Evolutionary conservation across 2,888 invertebrate genomes (phyloP).

Genomic region (Phalangium opilio): DNA sequence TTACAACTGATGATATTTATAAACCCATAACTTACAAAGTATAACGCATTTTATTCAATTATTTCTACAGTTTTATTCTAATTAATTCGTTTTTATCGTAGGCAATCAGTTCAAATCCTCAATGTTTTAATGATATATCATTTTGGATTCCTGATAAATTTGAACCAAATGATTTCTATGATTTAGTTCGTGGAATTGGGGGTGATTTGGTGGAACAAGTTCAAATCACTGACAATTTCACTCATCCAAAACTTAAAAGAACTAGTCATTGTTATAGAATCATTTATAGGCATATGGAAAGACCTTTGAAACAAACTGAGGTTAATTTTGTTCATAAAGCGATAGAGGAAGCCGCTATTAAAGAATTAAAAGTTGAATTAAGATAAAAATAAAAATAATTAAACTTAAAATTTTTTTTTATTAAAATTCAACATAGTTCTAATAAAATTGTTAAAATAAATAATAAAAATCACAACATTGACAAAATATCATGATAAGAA

Average conservation of each 20-base stretch:
- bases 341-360: conserved; percentile 45
- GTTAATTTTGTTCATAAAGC: conserved; percentile 65
- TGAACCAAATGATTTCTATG: conserved; percentile 53
- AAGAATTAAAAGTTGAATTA: conserved; percentile 36
- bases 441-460: too few relatives aligned
- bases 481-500: too few relatives aligned
- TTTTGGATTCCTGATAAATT: conserved; percentile 73
- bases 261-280: conserved; percentile 82
- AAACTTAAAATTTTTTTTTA: too few relatives aligned
- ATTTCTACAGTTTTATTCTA: too few relatives aligned
- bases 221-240: conserved; percentile 64
- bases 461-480: too few relatives aligned
- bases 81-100: conserved; percentile 28
- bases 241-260: conserved; percentile 62
- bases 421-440: too few relatives aligned
- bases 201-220: conserved; percentile 88
- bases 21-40: conserved; percentile 56
- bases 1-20: conserved; percentile 53
- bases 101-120: conserved; percentile 69
- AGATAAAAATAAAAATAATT: conserved; percentile 21
- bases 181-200: conserved; percentile 56
- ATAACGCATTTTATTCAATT: conserved; percentile 8
- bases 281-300: conserved; percentile 79
- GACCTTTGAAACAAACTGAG: conserved; percentile 69
- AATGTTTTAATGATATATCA: conserved; percentile 78